Conservation (phyloP, 2,113 vertebrate genomes). For the Lophotis ruficrista region DNA sequence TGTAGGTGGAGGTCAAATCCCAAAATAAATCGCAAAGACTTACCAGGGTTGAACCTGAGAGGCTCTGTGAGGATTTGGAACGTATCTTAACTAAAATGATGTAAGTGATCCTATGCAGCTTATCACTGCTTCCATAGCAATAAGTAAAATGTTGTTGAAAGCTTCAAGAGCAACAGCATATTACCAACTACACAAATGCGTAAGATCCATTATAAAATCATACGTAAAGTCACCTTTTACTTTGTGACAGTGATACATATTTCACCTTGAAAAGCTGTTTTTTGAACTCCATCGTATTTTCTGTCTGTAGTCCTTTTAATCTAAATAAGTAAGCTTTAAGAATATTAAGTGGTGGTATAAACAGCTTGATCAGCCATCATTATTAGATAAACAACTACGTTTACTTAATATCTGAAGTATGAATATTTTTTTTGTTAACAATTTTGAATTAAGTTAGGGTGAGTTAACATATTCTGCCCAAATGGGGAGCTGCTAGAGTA, state of each 20-base stretch:
- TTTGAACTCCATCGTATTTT: background rate
- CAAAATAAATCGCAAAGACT: slow-evolving; percentile 34
- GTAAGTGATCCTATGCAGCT: slow-evolving; percentile 20
- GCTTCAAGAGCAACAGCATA: background rate
- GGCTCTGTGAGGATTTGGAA: slow-evolving; percentile 48
- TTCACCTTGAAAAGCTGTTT: background rate
- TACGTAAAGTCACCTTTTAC: background rate
- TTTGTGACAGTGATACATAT: background rate
- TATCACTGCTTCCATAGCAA: background rate
- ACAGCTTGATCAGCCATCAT: background rate
- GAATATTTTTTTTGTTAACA: background rate
- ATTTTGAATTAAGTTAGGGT: background rate
- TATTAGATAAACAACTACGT: background rate
- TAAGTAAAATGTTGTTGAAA: background rate
- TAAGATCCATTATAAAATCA: background rate
- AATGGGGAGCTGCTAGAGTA: background rate
- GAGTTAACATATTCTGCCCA: background rate
- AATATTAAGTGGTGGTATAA: background rate
- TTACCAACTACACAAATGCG: background rate
- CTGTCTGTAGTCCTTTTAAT: background rate
- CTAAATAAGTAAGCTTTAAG: background rate
- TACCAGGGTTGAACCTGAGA: slow-evolving; percentile 25
- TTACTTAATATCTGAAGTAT: background rate
- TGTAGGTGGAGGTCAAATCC: slow-evolving; percentile 47
- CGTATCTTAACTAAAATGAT: slow-evolving; percentile 34